These are phyloP conservation scores for Luidia sarsii DNA, from an alignment of 53 echinoderm and acorn worm species.

Conservation along the genomic window DNA sequence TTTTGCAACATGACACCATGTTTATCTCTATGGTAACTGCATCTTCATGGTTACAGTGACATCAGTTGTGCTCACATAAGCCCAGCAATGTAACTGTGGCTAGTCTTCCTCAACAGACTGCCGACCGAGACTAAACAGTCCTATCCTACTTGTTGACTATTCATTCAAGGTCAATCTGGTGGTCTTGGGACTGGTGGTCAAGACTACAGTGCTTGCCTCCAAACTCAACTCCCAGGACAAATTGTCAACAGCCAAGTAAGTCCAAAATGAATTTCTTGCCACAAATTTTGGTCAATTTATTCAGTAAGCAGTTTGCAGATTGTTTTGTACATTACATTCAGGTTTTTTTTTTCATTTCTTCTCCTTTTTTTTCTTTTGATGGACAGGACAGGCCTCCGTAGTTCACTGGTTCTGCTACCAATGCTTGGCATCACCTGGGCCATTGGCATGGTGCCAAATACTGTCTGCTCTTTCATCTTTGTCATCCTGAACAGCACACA, in stretches of 20 bases:
- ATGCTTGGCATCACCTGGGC: constrained; percentile 45
- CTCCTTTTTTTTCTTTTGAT: background rate
- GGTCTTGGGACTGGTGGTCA: constrained; percentile 16
- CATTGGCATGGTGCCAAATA: background rate
- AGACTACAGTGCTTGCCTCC: constrained; percentile 15
- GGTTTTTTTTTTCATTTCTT: background rate
- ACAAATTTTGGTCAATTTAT: too few species aligned
- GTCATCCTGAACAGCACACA: constrained; percentile 48
- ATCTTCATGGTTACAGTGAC: too few species aligned
- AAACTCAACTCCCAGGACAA: background rate
- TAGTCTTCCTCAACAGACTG: too few species aligned
- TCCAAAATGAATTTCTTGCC: background rate
- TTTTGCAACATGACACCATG: background rate
- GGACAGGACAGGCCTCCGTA: constrained; percentile 26
- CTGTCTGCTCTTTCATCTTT: constrained; percentile 16
- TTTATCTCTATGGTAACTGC: too few species aligned
- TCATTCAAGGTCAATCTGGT: constrained; percentile 12
- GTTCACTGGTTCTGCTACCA: constrained; percentile 31
- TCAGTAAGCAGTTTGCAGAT: too few species aligned
- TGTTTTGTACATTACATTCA: too few species aligned
- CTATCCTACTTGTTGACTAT: background rate
- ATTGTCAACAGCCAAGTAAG: constrained; percentile 32
- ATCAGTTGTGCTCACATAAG: too few species aligned
- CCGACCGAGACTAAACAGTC: too few species aligned
- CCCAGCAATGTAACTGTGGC: too few species aligned